A percentile compares a stretch with the other conserved stretches of the same genome.
These are phyloP conservation scores for Octopus sinensis DNA, from an alignment of 1,140 invertebrate species.

Conservation along the genomic window DNA sequence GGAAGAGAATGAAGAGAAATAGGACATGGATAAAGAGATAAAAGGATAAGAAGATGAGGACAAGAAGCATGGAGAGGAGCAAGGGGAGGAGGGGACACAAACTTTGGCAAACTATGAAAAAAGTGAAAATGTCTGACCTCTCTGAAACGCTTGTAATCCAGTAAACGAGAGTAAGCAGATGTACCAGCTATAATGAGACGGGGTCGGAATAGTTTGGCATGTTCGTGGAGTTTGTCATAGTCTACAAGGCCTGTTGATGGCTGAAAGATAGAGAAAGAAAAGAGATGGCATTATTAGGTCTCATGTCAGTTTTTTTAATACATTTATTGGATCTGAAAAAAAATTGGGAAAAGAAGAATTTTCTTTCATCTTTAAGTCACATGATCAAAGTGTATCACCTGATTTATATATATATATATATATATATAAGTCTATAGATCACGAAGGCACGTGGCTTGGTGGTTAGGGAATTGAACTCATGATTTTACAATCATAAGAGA, in stretches of 20 bases:
- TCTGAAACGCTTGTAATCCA: slow-evolving; percentile 81
- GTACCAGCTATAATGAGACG: slow-evolving; percentile 84
- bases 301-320: too few species aligned
- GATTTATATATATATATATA: too few species aligned
- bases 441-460: too few species aligned
- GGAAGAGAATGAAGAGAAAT: not conserved
- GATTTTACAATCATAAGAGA: too few species aligned
- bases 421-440: too few species aligned
- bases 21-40: not conserved
- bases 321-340: too few species aligned
- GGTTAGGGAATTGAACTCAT: too few species aligned
- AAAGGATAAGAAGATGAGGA: not conserved
- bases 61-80: not conserved
- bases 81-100: not conserved
- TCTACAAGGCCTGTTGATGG: slow-evolving; percentile 84
- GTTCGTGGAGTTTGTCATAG: slow-evolving; percentile 82
- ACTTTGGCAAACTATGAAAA: too few species aligned
- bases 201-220: slow-evolving; percentile 84
- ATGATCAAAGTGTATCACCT: too few species aligned
- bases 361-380: too few species aligned
- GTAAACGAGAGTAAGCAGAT: slow-evolving; percentile 75
- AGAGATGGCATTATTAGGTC: not conserved
- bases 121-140: slow-evolving; percentile 53
- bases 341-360: too few species aligned
- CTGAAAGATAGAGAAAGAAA: slow-evolving; percentile 31